Evolutionary conservation across 2,113 vertebrate genomes (phyloP).

Genomic region (Cyanoderma ruficeps): DNA sequence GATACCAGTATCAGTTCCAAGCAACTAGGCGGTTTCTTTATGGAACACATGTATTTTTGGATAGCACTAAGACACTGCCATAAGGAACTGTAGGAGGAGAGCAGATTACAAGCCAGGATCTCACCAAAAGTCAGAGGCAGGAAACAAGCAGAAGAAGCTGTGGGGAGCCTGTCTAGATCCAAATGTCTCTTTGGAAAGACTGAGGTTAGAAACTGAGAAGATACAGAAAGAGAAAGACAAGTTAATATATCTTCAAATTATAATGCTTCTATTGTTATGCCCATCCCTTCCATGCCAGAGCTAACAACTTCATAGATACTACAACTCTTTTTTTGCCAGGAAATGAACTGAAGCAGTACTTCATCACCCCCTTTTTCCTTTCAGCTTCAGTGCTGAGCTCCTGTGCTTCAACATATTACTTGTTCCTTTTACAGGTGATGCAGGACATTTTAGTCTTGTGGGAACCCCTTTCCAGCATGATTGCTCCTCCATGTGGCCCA

Average conservation of each 20-base stretch:
- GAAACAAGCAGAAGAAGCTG: constrained; percentile 9
- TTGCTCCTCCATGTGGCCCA: background rate
- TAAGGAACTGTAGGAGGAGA: constrained; percentile 59
- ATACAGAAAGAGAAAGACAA: background rate
- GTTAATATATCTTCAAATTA: background rate
- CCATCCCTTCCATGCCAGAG: background rate
- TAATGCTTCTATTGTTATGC: background rate
- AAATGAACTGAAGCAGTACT: background rate
- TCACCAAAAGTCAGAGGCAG: constrained; percentile 20
- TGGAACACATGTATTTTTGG: constrained; percentile 34
- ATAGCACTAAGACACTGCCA: constrained; percentile 16
- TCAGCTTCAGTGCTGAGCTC: background rate
- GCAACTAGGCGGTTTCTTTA: constrained; percentile 15
- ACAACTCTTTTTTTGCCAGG: background rate
- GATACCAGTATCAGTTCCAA: background rate
- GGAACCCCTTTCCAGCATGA: background rate
- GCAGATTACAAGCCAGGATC: constrained; percentile 22
- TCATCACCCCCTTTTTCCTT: background rate
- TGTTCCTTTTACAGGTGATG: background rate
- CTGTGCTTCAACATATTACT: background rate
- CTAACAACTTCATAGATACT: background rate
- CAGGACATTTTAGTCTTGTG: background rate
- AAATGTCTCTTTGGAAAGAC: background rate
- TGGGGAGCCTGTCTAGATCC: background rate
- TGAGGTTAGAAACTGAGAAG: background rate